These are phyloP conservation scores for Rostratula benghalensis DNA, from an alignment of 2,113 vertebrate genomes.

Conservation along the genomic window DNA sequence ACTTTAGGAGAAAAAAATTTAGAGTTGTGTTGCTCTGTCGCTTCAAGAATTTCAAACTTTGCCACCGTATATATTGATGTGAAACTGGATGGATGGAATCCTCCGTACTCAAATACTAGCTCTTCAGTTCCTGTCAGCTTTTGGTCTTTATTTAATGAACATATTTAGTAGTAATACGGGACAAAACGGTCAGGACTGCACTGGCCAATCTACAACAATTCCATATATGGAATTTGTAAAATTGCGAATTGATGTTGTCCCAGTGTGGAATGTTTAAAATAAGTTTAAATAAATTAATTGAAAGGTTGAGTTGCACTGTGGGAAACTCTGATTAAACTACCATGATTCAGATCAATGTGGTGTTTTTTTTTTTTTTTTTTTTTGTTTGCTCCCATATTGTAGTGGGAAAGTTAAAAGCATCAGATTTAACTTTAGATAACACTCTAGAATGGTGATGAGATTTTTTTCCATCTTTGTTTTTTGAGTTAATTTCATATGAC, in stretches of 20 bases:
- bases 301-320: background rate
- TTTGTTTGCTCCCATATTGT: background rate
- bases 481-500: background rate
- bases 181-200: background rate
- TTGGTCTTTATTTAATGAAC: background rate
- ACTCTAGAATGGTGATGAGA: background rate
- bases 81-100: background rate
- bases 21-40: background rate
- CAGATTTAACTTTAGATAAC: background rate
- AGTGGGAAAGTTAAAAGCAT: background rate
- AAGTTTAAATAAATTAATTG: background rate
- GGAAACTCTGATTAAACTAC: background rate
- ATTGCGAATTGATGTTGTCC: background rate
- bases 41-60: background rate
- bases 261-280: background rate
- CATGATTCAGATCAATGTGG: background rate
- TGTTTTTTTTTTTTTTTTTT: background rate
- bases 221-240: background rate
- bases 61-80: background rate
- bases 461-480: background rate
- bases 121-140: background rate
- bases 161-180: background rate
- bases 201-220: background rate
- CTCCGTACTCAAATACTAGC: background rate
- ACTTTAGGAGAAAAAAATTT: background rate